Base-by-base conservation (phyloP, 2,797 vertebrate species). In the Hypotaenidia okinawae region DNA sequence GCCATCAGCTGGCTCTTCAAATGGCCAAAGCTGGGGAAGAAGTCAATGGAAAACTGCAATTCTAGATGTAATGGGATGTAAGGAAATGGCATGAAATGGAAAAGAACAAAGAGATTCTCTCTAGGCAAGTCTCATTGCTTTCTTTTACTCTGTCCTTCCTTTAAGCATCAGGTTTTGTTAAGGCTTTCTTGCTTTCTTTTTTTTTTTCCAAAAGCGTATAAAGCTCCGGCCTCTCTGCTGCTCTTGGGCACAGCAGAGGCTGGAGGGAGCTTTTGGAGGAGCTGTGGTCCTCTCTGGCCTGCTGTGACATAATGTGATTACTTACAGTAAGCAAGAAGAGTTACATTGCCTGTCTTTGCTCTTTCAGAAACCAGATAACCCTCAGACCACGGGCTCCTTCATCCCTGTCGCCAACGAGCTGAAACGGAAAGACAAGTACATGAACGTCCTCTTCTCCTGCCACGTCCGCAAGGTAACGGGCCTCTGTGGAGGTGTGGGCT, bases 371-470 rank as follows among this genome's bases (percentile, higher is more conserved):
- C 97, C 97, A 55, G 99, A 99, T 72, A 99, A 97, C 76, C 98
- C 98, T 7, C 98, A 99, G 72, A 97, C 97, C 27, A 98, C 98
- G 0, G 96, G 98, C 25, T 98, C 98, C 0, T 99, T 99, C 96
- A 98, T 98, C 9, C 97, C 99, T 4, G 98, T 99, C 13, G 98
- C 99, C 95, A 99, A 98, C 67, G 99, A 99, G 89, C 98, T 99
- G 96, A 99, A 99, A 95, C 97, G 99, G 32, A 99, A 99, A 90
- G 99, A 99, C 98, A 99, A 99, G 92, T 99, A 99, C 97, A 99
- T 99, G 99, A 98, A 98, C 3, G 72, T 99, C n/a, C 98, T 99
- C 87, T 99, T 99, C 97, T 99, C 99, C 92, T 99, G 98, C 94
- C 99, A 99, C 6, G 99, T 99, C 61, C 99, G 99, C 90, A 99